Base-by-base conservation (phyloP, 2,797 vertebrate genomes). In the Myripristis murdjan region DNA sequence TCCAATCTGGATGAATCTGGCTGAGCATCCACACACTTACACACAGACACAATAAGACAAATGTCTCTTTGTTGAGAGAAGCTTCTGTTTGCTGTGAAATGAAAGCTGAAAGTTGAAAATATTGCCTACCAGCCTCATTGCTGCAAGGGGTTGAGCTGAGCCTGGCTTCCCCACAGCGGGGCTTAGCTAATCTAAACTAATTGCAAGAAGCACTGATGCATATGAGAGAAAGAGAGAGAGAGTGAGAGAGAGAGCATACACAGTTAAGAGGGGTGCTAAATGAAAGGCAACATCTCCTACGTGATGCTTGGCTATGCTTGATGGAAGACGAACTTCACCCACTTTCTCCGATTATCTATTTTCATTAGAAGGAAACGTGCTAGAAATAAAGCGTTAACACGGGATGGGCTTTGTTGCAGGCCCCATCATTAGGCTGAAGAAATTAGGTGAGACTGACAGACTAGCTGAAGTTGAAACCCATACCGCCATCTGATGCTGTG, bases 181-280 rank as follows among this genome's bases (percentile, higher is more conserved):
- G 55, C 72, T 74, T 61, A 20, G 68, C 64, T 89, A 87, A 91
- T 86, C 73, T 80, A 72, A 78, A 81, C 71, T 85, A 90, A 90
- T 89, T 86, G 84, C 76, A 64, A 75, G 60, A 70, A 66, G 56
- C 67, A 62, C 61, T 79, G 82, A 83, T 84, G 82, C 85, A 78
- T 87, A 68, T 60, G 44, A 84, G 82, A 70, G 67, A 59, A 59
- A 43, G 60, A 43, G 53, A 59, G 71, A 49, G 70, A 59, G 39
- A 33, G 48, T 59, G 49, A 44, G 64, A 49, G 64, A 58, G 68
- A 61, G 58, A 28, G 28, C 18, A 12, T 37, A 26, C 23, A 37
- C 51, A 48, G 15, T 24, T 52, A 58, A 73, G 73, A 71, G 72
- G 69, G 69, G 67, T 68, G 60, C 76, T 63, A 77, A 84, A 83